phyloP scores from a whole-genome alignment of 2,888 invertebrate genomes.

The Ormyrus pomaceus region DNA sequence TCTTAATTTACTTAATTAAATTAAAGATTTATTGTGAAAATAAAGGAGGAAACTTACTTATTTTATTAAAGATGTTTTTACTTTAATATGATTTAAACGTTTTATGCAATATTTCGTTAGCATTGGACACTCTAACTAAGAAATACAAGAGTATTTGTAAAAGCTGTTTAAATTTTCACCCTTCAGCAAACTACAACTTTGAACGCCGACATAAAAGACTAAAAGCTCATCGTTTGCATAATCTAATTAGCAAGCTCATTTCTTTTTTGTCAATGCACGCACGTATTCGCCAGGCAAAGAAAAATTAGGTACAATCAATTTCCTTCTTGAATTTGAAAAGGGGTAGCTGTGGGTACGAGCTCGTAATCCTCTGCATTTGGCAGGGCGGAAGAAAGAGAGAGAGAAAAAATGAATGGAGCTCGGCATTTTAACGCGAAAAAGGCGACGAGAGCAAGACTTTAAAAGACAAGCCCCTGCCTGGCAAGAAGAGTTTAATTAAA shows the following conservation, averaged over 20 bases:
- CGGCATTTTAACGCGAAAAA: slow-evolving; percentile 27
- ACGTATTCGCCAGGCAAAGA: background rate
- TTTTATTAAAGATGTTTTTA: too few relatives aligned
- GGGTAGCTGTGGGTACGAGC: background rate
- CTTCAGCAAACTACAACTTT: background rate
- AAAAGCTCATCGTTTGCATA: background rate
- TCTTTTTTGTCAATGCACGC: background rate
- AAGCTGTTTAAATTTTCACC: background rate
- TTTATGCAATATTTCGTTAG: background rate
- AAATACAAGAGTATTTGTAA: slow-evolving; percentile 15
- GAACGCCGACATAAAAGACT: background rate
- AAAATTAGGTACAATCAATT: slow-evolving; percentile 17
- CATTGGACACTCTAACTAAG: background rate
- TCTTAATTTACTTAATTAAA: too few relatives aligned
- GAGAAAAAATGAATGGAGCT: background rate
- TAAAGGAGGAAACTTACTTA: too few relatives aligned
- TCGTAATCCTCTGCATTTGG: slow-evolving; percentile 28
- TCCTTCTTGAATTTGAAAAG: slow-evolving; percentile 16
- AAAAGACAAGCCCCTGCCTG: slow-evolving; percentile 33
- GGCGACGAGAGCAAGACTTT: slow-evolving; percentile 33
- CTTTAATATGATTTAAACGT: too few relatives aligned
- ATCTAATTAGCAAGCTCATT: slow-evolving; percentile 6
- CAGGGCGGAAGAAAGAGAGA: background rate
- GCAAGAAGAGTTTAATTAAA: slow-evolving; percentile 55
- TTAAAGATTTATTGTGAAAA: too few relatives aligned